Evolutionary conservation across 2,113 vertebrate genomes (phyloP), one percentile per base, ranked within the genome.

Genomic region (Ciconia stormi): DNA sequence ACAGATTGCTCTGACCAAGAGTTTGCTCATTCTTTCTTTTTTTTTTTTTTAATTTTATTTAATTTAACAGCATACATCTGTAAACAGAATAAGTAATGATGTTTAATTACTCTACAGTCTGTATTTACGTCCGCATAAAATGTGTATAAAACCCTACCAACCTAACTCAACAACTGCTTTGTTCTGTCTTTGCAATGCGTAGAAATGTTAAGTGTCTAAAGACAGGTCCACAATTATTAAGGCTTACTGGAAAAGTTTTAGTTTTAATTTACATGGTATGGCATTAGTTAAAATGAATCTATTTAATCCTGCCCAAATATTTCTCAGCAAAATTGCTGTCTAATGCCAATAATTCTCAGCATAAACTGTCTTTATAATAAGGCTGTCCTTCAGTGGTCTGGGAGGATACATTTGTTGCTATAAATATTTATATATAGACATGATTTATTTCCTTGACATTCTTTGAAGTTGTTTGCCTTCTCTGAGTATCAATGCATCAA

Each of bases 401-500:
- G 16, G 42, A 79, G 18, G 50, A 93, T 59, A 73, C 18, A 46
- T 85, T 61, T 87, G 40, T 49, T 94, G 49, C 13, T 80, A 65
- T 65, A 95, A 93, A 90, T 93, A 90, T 73, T 94, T 88, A 50
- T 80, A 77, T 46, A 32, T 3, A 80, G 59, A 58, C 0, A 3
- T 66, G 29, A 90, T 83, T 93, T 92, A 88, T 89, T 94, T 95
- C 59, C 42, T 73, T 88, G 76, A 50, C 8, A 42, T 89, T 88
- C 55, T 92, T 93, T 90, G 67, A 93, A 92, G 62, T n/a, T 82
- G 13, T 72, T 93, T 80, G 50, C 46, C 46, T 96, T 92, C n/a
- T 81, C 22, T 86, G 36, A 77, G 53, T 62, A 88, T 66, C 78
- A 77, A 26, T 82, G 49, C 8, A 80, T 66, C 67, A 86, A 83